Evolutionary conservation across 1,140 invertebrate genomes (phyloP), one percentile per base, ranked within the genome.

Genomic region (Lepidurus arcticus): DNA sequence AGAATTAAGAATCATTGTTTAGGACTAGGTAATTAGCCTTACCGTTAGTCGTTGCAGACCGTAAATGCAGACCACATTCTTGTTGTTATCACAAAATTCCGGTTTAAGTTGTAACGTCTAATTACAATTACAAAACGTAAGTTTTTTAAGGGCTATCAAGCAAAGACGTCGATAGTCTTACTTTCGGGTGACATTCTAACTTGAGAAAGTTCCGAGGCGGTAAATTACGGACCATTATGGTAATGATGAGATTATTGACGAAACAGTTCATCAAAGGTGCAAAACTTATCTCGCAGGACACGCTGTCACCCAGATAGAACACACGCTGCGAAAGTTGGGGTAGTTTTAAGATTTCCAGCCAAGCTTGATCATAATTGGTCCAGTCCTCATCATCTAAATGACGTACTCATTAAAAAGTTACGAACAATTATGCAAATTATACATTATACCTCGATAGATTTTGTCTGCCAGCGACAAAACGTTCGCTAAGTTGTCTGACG

Each of bases 331-430:
- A 16, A 13, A 65, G 53, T 16, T 65, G 16, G 53, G 53, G 53
- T 21, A 65, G 53, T n/a, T 65, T 13, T 65, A n/a, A 7, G 13
- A 65, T 21, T 0, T 1, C 53, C 4, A 65, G 53, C 53, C 53
- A 65, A 7, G 53, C 53, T 65, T 65, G 53, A 65, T 65, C 53
- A 65, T 65, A 65, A 16, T 65, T 65, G n/a, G 53, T 65, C 53
- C 53, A 65, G 13, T 16, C 53, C 16, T 65, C 53, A 65, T 65
- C 53, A 34, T 65, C 21, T 65, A 65, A 65, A 65, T 65, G 21
- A 16, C 45, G 5, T 65, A 3, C 21, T 65, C 16, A 0, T 65
- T 47, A 10, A 47, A 47, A 11, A 4, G 21, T 7, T n/a, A 16
- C 53, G 7, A 7, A 13, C 16, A 65, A 1, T 5, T n/a, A 1